Conservation (phyloP, 2,113 vertebrate genomes). For the Platycercus adscitus region DNA sequence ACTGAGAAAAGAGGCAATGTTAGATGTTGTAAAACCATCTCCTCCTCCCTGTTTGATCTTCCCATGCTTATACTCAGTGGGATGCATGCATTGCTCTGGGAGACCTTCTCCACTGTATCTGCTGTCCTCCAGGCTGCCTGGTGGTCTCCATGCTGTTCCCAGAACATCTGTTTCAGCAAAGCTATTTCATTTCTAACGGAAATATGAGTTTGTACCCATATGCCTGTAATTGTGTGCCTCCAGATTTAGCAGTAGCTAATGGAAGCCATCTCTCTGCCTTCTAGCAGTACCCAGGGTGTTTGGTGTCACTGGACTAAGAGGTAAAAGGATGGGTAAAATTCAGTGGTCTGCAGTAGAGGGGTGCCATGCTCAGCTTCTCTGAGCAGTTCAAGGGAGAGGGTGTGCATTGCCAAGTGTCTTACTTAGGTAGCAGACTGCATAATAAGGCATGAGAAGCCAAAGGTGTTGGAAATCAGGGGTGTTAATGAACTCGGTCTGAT, state of each 20-base stretch:
- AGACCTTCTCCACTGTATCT: neutral
- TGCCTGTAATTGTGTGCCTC: neutral
- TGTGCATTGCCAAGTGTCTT: accelerated
- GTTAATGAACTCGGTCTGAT: neutral
- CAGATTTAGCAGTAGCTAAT: neutral
- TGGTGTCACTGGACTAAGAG: neutral
- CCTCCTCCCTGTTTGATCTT: neutral
- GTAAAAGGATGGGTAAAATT: neutral
- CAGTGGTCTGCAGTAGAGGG: neutral
- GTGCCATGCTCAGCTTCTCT: neutral
- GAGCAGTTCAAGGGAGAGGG: neutral
- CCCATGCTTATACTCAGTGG: neutral
- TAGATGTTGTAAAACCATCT: neutral
- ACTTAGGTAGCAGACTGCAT: neutral
- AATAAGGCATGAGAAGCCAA: neutral
- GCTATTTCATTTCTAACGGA: neutral
- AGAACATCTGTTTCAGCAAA: neutral
- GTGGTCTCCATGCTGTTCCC: neutral
- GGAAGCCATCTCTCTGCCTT: neutral
- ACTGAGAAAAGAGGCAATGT: neutral
- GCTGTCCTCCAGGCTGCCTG: neutral
- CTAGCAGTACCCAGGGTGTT: neutral
- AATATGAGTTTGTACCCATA: neutral
- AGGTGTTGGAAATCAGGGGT: neutral
- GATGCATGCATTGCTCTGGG: neutral